These are phyloP conservation scores for Heteractis magnifica DNA, from an alignment of 92 coral and sea anemone species.

Conservation along the genomic window DNA sequence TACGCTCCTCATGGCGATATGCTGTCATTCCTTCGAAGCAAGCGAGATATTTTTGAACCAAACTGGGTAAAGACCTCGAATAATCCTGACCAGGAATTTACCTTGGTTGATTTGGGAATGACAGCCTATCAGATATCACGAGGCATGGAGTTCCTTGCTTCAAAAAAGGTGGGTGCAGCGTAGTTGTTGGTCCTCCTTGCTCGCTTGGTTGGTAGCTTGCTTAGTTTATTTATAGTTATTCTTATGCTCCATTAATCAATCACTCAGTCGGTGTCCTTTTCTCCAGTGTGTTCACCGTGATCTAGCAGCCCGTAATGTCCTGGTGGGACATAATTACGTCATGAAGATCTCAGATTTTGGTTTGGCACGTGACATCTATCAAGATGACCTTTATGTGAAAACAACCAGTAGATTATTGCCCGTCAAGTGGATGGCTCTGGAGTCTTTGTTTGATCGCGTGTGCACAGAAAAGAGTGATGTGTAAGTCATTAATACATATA, in stretches of 20 bases:
- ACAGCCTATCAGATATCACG: conserved; percentile 70
- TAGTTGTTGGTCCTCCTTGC: neutral
- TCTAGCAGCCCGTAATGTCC: conserved; percentile 89
- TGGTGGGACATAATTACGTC: conserved; percentile 85
- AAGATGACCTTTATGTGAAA: conserved; percentile 85
- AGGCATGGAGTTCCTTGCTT: conserved; percentile 86
- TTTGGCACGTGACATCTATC: conserved; percentile 88
- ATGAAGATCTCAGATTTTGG: conserved; percentile 95
- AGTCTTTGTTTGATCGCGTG: conserved; percentile 77
- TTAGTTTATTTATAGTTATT: neutral
- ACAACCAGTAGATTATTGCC: conserved; percentile 82
- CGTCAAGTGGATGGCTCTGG: conserved; percentile 93
- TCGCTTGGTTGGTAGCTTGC: neutral
- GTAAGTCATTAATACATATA: conserved; percentile 50
- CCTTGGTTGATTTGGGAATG: conserved; percentile 77
- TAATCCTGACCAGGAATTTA: conserved; percentile 76
- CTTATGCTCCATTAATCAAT: no score
- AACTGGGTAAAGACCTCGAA: conserved; percentile 64
- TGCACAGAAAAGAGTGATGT: conserved; percentile 92
- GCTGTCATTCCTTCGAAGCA: conserved; percentile 66
- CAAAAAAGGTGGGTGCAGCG: conserved; percentile 57
- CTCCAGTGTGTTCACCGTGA: conserved; percentile 90
- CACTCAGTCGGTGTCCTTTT: neutral
- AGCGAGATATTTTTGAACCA: conserved; percentile 63
- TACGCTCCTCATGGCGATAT: conserved; percentile 82